Percentiles rank a stretch among this genome's conserved stretches.
These are phyloP conservation scores for Dipodomys ordii DNA, from an alignment of 2,113 vertebrate species.

Conservation along the genomic window DNA sequence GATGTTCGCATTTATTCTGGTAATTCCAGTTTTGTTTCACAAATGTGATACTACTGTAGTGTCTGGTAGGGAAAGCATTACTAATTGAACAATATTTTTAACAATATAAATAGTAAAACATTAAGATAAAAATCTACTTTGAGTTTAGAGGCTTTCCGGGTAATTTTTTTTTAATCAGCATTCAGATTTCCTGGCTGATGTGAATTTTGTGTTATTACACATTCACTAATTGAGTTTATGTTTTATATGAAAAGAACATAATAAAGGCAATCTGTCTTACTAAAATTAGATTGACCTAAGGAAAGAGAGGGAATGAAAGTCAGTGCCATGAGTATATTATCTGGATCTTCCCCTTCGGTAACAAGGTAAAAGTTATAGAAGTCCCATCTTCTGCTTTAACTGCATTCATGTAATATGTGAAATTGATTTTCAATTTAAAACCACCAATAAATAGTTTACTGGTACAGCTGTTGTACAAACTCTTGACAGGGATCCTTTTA, in stretches of 20 bases:
- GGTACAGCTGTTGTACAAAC: neutral
- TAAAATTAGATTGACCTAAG: no score
- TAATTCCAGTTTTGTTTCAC: neutral
- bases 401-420: neutral
- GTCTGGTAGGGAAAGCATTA: neutral
- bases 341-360: neutral
- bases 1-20: constrained; percentile 7
- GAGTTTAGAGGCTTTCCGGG: constrained; percentile 4
- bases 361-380: neutral
- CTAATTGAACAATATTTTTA: constrained; percentile 12
- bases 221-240: constrained; percentile 16
- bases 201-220: neutral
- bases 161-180: neutral
- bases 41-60: neutral
- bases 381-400: neutral
- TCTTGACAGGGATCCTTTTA: constrained; percentile 21
- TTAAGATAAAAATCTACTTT: neutral
- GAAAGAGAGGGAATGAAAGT: neutral
- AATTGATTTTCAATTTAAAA: constrained; percentile 41
- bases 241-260: constrained; percentile 40
- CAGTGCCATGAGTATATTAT: neutral
- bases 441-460: constrained; percentile 17
- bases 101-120: neutral
- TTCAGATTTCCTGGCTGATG: neutral
- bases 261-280: neutral